Conservation (phyloP, 2,113 vertebrate species). For the Corydoras maculifer region DNA sequence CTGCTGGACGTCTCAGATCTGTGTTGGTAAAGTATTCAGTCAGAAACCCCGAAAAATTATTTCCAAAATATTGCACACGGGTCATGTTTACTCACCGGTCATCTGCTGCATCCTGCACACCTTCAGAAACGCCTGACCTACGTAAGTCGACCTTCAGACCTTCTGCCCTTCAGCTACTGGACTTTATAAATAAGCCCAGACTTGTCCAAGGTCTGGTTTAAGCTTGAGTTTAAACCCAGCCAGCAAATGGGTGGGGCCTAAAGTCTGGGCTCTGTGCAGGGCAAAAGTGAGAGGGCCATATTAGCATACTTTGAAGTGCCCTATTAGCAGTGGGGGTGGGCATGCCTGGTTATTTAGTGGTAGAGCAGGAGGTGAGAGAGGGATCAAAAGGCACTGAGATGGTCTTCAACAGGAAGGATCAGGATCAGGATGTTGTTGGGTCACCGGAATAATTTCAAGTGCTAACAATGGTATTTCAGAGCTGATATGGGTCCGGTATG, state of each 20-base stretch:
- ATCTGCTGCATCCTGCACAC: constrained; percentile 43
- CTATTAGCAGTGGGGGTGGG: constrained; percentile 70
- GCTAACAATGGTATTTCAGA: too few species aligned
- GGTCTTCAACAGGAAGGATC: too few species aligned
- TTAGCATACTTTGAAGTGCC: constrained; percentile 81
- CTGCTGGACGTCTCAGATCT: constrained; percentile 68
- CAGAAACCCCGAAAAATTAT: not conserved
- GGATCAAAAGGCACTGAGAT: constrained; percentile 80
- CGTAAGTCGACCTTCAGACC: not conserved
- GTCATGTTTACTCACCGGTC: constrained; percentile 48
- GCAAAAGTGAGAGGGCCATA: constrained; percentile 66
- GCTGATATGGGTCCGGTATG: too few species aligned
- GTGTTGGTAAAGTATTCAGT: not conserved
- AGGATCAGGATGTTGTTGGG: too few species aligned
- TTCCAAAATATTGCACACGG: not conserved
- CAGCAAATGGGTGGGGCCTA: constrained; percentile 46
- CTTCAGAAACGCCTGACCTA: not conserved
- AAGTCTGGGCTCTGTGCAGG: constrained; percentile 54
- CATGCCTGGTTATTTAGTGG: constrained; percentile 58
- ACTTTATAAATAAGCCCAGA: too few species aligned
- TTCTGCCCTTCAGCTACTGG: not conserved
- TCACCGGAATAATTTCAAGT: too few species aligned
- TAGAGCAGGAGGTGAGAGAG: constrained; percentile 47
- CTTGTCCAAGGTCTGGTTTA: constrained; percentile 4
- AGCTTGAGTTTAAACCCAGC: constrained; percentile 36